Percentiles rank a stretch among this genome's conserved stretches.
Evolutionary conservation across 2,797 vertebrate genomes (phyloP).

Genomic region (Etheostoma perlongum): DNA sequence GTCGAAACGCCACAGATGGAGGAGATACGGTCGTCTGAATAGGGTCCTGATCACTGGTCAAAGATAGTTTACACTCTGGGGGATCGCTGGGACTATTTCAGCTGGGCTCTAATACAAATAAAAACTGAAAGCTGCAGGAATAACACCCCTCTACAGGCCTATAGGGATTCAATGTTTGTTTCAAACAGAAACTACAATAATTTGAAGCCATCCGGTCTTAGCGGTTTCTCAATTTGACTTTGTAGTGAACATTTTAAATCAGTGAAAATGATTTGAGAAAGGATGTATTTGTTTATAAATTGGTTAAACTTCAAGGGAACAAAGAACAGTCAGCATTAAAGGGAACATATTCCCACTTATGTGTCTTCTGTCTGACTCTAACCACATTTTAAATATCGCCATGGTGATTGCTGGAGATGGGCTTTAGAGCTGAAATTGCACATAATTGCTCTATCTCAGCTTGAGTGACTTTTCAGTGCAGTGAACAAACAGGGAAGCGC

Average conservation of each 20-base stretch:
- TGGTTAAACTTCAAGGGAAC: slow-evolving; percentile 51
- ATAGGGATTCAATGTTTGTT: slow-evolving; percentile 51
- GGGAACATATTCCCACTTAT: slow-evolving; percentile 51
- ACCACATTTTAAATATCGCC: slow-evolving; percentile 84
- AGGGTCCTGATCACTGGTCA: slow-evolving; percentile 76
- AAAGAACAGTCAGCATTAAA: slow-evolving; percentile 52
- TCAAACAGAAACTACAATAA: slow-evolving; percentile 45
- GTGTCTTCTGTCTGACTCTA: slow-evolving; percentile 67
- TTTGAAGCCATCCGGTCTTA: slow-evolving; percentile 35
- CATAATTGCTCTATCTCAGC: slow-evolving; percentile 82
- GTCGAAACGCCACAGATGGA: slow-evolving; percentile 78
- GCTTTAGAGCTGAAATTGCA: slow-evolving; percentile 84
- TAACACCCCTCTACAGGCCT: slow-evolving; percentile 39
- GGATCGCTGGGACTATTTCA: slow-evolving; percentile 70
- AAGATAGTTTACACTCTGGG: slow-evolving; percentile 72
- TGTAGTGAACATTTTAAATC: slow-evolving; percentile 39
- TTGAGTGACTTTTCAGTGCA: slow-evolving; percentile 75
- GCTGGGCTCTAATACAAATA: slow-evolving; percentile 53
- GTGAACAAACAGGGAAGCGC: slow-evolving; percentile 69
- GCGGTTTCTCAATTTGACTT: slow-evolving; percentile 38
- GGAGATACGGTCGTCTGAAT: slow-evolving; percentile 79
- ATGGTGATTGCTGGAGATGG: slow-evolving; percentile 85
- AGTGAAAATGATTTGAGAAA: slow-evolving; percentile 34
- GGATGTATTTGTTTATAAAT: slow-evolving; percentile 54
- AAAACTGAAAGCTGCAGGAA: slow-evolving; percentile 34